A percentile compares a stretch with the other conserved stretches of the same genome.
These are phyloP conservation scores for Cyprinodon variegatus DNA, from an alignment of 2,113 vertebrate genomes.

Conservation along the genomic window DNA sequence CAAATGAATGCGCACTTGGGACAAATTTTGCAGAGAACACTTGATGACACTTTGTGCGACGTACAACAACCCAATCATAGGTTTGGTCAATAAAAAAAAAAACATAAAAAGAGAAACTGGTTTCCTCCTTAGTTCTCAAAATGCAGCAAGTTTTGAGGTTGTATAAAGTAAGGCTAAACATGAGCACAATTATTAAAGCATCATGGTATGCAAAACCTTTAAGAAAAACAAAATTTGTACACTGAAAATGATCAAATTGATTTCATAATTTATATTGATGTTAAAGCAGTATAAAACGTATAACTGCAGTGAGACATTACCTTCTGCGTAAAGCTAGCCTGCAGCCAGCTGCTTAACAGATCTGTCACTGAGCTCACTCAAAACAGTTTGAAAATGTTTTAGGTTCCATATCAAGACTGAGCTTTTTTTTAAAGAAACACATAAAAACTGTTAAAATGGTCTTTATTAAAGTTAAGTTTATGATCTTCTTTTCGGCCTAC, in stretches of 20 bases:
- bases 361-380: too few relatives aligned
- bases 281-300: too few relatives aligned
- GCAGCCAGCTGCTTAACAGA: too few relatives aligned
- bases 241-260: not conserved
- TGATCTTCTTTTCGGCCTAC: too few relatives aligned
- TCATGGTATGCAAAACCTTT: too few relatives aligned
- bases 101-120: not conserved
- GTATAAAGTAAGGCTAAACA: not conserved
- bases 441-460: too few relatives aligned
- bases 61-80: not conserved
- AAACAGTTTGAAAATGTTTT: too few relatives aligned
- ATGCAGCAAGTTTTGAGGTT: not conserved
- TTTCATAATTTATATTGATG: not conserved
- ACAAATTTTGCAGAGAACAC: not conserved
- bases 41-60: not conserved
- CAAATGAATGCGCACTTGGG: constrained; percentile 39
- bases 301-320: too few relatives aligned
- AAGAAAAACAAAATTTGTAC: not conserved
- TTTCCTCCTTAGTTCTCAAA: not conserved
- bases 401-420: too few relatives aligned
- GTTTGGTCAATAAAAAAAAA: not conserved
- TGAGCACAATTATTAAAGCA: not conserved
- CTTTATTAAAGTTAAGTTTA: too few relatives aligned
- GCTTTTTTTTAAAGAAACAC: too few relatives aligned
- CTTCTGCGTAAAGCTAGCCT: too few relatives aligned